Conservation (phyloP, 2,888 invertebrate genomes). For the Eupithecia centaureata region DNA sequence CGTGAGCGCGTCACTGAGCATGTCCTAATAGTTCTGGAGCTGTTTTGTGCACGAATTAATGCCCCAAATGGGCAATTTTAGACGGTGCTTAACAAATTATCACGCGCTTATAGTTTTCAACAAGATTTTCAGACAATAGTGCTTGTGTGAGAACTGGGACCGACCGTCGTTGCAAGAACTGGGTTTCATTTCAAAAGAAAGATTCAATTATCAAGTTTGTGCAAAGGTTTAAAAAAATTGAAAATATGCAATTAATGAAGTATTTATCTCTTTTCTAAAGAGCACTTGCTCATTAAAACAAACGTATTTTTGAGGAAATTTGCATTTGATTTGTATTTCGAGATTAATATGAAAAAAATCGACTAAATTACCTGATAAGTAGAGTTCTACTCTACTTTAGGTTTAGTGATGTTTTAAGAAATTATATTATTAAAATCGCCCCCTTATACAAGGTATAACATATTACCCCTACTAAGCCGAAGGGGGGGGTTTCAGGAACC, state of each 20-base stretch:
- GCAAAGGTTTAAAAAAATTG: background rate
- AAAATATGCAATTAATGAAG: too few relatives aligned
- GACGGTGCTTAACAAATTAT: slow-evolving; percentile 13
- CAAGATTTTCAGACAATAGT: slow-evolving; percentile 31
- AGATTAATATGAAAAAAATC: too few relatives aligned
- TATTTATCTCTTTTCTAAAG: too few relatives aligned
- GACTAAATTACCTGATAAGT: too few relatives aligned
- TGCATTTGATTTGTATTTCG: background rate
- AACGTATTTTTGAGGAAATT: background rate
- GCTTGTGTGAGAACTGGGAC: background rate
- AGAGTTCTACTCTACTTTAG: too few relatives aligned
- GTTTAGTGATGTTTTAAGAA: too few relatives aligned
- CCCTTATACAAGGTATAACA: too few relatives aligned
- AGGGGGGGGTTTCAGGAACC: too few relatives aligned
- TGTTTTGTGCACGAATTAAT: slow-evolving; percentile 31
- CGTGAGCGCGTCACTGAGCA: slow-evolving; percentile 37
- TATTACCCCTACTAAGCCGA: too few relatives aligned
- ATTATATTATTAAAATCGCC: too few relatives aligned
- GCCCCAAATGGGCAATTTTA: slow-evolving; percentile 18
- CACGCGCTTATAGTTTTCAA: slow-evolving; percentile 12
- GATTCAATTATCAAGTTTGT: background rate
- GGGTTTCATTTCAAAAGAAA: background rate
- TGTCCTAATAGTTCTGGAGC: slow-evolving; percentile 35
- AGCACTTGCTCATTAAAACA: background rate
- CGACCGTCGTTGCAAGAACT: background rate